Percentiles rank a stretch among this genome's conserved stretches.
These are phyloP conservation scores for Tympanoctomys barrerae DNA, from an alignment of 2,797 vertebrate genomes.

Conservation along the genomic window DNA sequence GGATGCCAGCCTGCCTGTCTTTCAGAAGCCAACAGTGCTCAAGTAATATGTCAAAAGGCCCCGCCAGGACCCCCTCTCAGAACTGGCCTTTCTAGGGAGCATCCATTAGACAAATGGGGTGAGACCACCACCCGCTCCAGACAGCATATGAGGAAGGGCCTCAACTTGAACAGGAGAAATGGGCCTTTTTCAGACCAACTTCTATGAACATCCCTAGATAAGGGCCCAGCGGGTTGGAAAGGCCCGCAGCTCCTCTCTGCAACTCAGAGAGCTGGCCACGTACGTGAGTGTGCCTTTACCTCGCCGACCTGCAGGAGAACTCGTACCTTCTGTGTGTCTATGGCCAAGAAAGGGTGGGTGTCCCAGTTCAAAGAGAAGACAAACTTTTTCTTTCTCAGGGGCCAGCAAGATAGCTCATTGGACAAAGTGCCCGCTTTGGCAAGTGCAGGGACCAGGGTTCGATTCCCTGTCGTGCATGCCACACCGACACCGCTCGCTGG, in stretches of 20 bases:
- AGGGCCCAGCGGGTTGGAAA: rapidly evolving
- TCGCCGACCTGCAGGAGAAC: not conserved
- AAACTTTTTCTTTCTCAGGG: not conserved
- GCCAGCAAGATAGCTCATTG: too few species aligned
- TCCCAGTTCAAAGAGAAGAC: not conserved
- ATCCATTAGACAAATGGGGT: not conserved
- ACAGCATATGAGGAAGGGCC: not conserved
- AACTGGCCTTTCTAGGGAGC: not conserved
- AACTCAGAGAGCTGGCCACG: not conserved
- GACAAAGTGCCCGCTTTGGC: too few species aligned
- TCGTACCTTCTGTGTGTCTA: not conserved
- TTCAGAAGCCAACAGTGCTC: not conserved
- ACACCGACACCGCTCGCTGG: too few species aligned
- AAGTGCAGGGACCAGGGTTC: too few species aligned
- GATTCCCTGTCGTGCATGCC: too few species aligned
- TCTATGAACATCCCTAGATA: not conserved
- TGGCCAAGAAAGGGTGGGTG: not conserved
- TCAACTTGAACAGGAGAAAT: not conserved
- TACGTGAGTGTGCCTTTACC: not conserved
- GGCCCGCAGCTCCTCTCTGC: not conserved
- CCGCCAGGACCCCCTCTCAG: not conserved
- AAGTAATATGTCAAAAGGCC: not conserved
- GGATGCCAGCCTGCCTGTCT: not conserved
- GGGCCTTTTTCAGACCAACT: not conserved
- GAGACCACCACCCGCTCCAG: not conserved